Evolutionary conservation across 1,140 invertebrate genomes (phyloP), one percentile per base, ranked within the genome.

Genomic region (Zaprionus ghesquierei): DNA sequence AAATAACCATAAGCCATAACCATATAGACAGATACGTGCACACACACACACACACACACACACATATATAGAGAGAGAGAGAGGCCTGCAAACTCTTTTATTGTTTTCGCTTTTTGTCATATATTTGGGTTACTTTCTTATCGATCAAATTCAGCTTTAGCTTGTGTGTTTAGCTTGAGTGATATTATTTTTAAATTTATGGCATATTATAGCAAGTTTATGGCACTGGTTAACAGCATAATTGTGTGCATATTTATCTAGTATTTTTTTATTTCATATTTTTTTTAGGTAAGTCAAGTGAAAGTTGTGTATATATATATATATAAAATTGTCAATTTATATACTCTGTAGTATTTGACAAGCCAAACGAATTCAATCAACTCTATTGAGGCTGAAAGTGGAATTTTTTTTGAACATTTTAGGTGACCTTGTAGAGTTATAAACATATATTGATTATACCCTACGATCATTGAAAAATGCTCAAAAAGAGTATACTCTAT

Each of bases 1-100:
- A 78, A 89, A 89, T 80, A 84, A 80, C 72, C 84, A 75, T 80
- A 80, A 74, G 59, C 72, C 56, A 76, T 75, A 80, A 69, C 64
- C 65, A 77, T 46, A 81, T 72, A 77, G n/a, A 76, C 12, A 78
- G 31, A 62, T 44, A 76, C 50, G 27, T 8, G 56, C 38, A 61
- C 33, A 72, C 62, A 72, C 38, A 63, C 46, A 65, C 49, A 55
- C 59, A 49, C 38, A 46, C 13, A 73, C 31, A 58, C n/a, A 29
- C 33, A 27, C 13, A 41, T 29, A 13, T 18, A 23, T 15, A 22
- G 3, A 33, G n/a, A 18, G 10, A 10, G 2, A 15, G 13, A 12
- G 5, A 22, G 5, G n/a, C n/a, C n/a, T n/a, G n/a, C n/a, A 44
- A 46, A 25, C 13, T 38, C 61, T 55, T 22, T 55, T 27, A 12